phyloP scores from a whole-genome alignment of 2,888 invertebrate genomes.

The Myopa testacea region DNA sequence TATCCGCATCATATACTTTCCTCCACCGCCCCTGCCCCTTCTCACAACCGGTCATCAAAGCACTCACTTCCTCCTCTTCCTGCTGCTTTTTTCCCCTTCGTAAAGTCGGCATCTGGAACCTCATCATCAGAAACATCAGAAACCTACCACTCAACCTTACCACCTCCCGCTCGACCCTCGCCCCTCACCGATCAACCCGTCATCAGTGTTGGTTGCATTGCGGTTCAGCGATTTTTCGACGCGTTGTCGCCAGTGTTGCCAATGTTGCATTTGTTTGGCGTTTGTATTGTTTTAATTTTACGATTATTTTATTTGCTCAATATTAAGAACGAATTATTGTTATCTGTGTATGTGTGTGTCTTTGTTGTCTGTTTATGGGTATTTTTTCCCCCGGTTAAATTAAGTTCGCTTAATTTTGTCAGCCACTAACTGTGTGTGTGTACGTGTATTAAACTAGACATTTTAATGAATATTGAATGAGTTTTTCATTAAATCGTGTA shows the following conservation, averaged over 20 bases:
- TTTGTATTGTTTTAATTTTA: constrained; percentile 40
- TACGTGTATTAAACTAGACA: constrained; percentile 27
- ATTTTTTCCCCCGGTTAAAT: background rate
- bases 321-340: constrained; percentile 44
- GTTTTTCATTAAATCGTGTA: constrained; percentile 35
- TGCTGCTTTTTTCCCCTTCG: too few species aligned
- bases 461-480: constrained; percentile 39
- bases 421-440: background rate
- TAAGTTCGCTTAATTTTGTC: background rate
- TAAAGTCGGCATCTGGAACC: background rate
- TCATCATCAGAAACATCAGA: background rate
- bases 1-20: background rate
- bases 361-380: background rate
- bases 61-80: background rate
- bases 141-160: background rate
- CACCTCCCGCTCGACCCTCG: background rate
- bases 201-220: constrained; percentile 12
- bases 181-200: background rate
- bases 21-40: background rate
- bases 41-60: background rate
- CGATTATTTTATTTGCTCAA: constrained; percentile 41
- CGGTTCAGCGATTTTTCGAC: constrained; percentile 29
- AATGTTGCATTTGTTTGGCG: constrained; percentile 33
- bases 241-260: constrained; percentile 16
- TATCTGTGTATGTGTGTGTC: constrained; percentile 11